Percentiles rank a stretch among this genome's conserved stretches.
phyloP scores from a whole-genome alignment of 2,113 vertebrate genomes.

The Psittacus erithacus region DNA sequence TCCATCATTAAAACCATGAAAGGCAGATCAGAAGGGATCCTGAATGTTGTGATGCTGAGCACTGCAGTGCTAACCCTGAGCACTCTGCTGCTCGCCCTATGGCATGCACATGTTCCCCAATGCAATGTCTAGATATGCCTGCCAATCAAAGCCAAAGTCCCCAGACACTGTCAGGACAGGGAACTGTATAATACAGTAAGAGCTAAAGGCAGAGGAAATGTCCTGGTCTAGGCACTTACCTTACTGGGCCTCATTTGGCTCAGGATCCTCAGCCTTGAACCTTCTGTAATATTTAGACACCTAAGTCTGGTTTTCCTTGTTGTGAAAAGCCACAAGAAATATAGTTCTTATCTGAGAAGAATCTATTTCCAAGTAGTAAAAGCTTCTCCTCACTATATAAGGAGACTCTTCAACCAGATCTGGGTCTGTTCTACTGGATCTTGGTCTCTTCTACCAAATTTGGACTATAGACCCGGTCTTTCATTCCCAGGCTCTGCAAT shows the following conservation, averaged over 20 bases:
- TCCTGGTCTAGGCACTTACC: neutral
- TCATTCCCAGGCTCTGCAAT: neutral
- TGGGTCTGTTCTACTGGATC: neutral
- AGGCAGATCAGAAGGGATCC: neutral
- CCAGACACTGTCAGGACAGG: neutral
- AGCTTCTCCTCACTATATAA: neutral
- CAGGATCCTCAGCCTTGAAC: neutral
- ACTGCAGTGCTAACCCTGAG: neutral
- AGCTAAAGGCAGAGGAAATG: neutral
- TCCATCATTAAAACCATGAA: neutral
- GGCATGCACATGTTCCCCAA: accelerated
- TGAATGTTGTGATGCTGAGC: neutral
- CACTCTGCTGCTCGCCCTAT: neutral
- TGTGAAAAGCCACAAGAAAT: neutral
- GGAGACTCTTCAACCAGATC: neutral
- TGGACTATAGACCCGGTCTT: neutral
- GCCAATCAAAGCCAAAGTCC: neutral
- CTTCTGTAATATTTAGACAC: neutral
- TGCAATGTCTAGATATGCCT: neutral
- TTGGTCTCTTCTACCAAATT: neutral
- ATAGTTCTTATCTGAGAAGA: neutral
- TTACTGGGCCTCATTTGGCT: neutral
- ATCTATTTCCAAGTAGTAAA: neutral
- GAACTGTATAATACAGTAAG: neutral
- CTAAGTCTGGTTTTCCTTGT: neutral